Conservation (phyloP, 2,113 vertebrate genomes). For the Campylomormyrus tamandua region DNA sequence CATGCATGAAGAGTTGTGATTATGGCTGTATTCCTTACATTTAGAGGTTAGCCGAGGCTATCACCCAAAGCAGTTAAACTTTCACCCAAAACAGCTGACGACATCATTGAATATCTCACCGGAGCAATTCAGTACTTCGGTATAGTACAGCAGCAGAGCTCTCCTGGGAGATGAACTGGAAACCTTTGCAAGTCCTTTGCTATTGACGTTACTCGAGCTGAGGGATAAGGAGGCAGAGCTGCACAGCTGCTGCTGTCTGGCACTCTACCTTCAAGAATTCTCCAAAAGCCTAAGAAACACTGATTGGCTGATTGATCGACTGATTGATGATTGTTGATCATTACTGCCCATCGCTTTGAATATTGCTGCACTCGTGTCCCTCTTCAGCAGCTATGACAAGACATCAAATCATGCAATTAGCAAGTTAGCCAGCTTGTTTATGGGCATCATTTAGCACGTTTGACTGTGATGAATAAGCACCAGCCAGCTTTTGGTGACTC, state of each 20-base stretch:
- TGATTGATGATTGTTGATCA: not conserved
- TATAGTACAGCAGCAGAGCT: not conserved
- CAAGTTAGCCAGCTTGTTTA: not conserved
- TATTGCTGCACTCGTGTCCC: not conserved
- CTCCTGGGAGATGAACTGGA: not conserved
- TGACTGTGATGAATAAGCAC: conserved; percentile 12
- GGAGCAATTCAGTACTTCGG: not conserved
- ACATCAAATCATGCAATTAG: not conserved
- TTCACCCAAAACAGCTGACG: not conserved
- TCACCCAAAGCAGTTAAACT: not conserved
- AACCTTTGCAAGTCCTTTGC: not conserved
- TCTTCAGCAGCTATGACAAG: not conserved
- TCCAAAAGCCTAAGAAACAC: not conserved
- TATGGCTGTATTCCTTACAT: not conserved
- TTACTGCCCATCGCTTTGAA: not conserved
- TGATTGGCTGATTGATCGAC: not conserved
- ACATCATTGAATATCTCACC: not conserved
- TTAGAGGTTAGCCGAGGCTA: not conserved
- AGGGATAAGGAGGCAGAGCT: not conserved
- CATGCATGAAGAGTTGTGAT: not conserved
- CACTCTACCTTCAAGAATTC: not conserved
- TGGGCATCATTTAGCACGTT: not conserved
- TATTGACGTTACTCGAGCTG: not conserved
- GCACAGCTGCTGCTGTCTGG: not conserved
- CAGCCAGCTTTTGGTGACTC: not conserved